Conservation (phyloP, 2,113 vertebrate species). For the Addax nasomaculatus region DNA sequence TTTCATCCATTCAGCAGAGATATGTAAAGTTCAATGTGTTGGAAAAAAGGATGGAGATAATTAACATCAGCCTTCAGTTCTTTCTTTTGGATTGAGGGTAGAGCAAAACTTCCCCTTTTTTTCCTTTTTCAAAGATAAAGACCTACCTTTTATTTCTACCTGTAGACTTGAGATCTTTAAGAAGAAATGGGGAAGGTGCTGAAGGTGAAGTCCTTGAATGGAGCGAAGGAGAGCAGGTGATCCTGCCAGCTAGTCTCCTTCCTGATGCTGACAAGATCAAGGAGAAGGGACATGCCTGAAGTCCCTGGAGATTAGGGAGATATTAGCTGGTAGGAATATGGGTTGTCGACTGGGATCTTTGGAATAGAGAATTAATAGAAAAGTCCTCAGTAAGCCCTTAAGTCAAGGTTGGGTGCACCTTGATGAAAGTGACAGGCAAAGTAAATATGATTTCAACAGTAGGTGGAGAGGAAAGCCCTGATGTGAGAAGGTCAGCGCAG, state of each 20-base stretch:
- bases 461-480: neutral
- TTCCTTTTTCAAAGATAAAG: neutral
- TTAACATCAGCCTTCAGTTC: neutral
- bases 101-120: neutral
- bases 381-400: neutral
- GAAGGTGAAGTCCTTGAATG: neutral
- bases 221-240: neutral
- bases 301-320: neutral
- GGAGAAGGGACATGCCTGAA: neutral
- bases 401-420: neutral
- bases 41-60: neutral
- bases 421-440: neutral
- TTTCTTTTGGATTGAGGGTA: neutral
- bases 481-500: neutral
- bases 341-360: neutral
- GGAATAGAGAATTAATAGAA: neutral
- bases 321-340: neutral
- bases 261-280: neutral
- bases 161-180: neutral
- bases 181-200: neutral
- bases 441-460: neutral
- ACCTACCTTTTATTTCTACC: neutral
- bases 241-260: neutral
- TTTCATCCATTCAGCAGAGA: neutral
- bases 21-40: neutral